Evolutionary conservation across 2,113 vertebrate species (phyloP), one percentile per base, ranked within the genome.

Genomic region (Dolichotis patagonum): DNA sequence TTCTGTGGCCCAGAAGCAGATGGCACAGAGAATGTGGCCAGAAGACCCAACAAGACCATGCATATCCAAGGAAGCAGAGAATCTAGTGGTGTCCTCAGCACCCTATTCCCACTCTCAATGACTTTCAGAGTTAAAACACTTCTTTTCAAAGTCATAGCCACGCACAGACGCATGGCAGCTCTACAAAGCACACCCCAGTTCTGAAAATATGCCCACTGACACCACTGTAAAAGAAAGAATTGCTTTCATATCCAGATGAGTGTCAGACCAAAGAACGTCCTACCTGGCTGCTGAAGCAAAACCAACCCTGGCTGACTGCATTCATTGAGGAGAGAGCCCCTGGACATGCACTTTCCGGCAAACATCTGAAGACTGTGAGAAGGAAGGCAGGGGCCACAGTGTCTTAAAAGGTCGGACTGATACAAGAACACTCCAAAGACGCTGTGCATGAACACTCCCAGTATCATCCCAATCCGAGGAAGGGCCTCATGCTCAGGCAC

Each of bases 241-340:
- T 28, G 81, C 91, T 93, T 95, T 96, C 5, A 91, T 98, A 93
- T 94, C 91, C 80, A 62, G 52, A 83, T 87, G 77, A 87, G 73
- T 38, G 90, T 90, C 81, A 93, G 95, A 60, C 69, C 85, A 88
- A 63, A 92, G 83, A 54, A 67, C 86, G 80, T 28, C 58, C 73
- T 46, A 84, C 78, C 89, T 38, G 67, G 78, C 80, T 67, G 56
- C 56, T 28, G 28, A 1, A 43, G 86, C 75, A 80, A 54, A 96
- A 88, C 91, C 95, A 67, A 32, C 12, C 16, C 35, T 1, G 71
- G 82, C 54, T 26, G 89, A 71, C 65, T 52, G 49, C 26, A 8
- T 28, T 12, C 10, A 13, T 4, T 63, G 62, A 46, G 26, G 62
- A 67, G 73, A 38, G 63, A 52, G 54, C 7, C 38, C 26, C 63